Conservation (phyloP, 2,888 invertebrate genomes). For the Glaucopsyche alexis region DNA sequence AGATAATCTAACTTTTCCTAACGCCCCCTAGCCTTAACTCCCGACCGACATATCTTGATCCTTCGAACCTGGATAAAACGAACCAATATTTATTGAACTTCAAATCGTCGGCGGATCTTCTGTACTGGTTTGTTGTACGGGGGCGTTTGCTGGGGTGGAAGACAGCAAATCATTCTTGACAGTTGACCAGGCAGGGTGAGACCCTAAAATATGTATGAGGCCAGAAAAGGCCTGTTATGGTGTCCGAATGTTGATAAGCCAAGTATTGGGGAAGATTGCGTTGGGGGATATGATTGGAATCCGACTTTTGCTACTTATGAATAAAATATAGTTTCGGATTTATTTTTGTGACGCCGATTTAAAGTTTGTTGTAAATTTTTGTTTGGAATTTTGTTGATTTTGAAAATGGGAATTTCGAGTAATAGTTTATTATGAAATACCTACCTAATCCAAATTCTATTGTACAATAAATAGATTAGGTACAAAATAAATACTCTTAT, state of each 20-base stretch:
- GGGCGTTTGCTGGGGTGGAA: slow-evolving; percentile 71
- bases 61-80: slow-evolving; percentile 31
- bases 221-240: slow-evolving; percentile 75
- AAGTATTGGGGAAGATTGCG: slow-evolving; percentile 72
- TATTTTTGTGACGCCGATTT: slow-evolving; percentile 13
- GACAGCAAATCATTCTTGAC: slow-evolving; percentile 80
- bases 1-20: slow-evolving; percentile 76
- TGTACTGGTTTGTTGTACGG: slow-evolving; percentile 50
- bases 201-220: slow-evolving; percentile 79
- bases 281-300: slow-evolving; percentile 65
- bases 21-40: slow-evolving; percentile 64
- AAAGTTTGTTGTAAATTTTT: slow-evolving; percentile 26
- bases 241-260: slow-evolving; percentile 81
- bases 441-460: no score
- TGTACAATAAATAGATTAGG: no score
- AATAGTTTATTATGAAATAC: no score
- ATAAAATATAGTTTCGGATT: slow-evolving; percentile 30
- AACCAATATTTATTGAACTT: slow-evolving; percentile 31
- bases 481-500: no score
- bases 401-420: no score
- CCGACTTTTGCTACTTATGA: slow-evolving; percentile 43
- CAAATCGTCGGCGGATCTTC: slow-evolving; percentile 41
- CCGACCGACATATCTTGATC: slow-evolving; percentile 47
- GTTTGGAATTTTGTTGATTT: slow-evolving; percentile 15
- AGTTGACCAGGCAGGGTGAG: slow-evolving; percentile 78